Base-by-base conservation (phyloP, 2,888 invertebrate genomes). In the Clistopyga incitator region DNA sequence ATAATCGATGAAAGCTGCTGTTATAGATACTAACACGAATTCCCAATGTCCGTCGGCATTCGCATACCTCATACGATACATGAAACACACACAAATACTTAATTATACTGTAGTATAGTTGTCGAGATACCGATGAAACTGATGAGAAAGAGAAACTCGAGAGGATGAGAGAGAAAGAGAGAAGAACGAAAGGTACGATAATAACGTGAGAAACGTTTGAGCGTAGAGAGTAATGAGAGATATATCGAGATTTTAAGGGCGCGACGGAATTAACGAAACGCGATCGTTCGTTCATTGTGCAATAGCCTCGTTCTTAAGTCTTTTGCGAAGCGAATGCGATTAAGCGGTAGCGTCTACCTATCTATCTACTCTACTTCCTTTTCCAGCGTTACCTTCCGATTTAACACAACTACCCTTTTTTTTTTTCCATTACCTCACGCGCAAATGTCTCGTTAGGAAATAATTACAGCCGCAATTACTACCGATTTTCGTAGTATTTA, bases 261-360 rank as follows among this genome's bases (percentile, higher is more conserved):
- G 64, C 76, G 34, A 61, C 77, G 15, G 47, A 47, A 47, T 59
- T 50, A 38, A 8, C 38, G 10, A n/a, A 77, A 77, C 71, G 56
- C 71, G 87, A 90, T 89, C 86, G 88, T 90, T 89, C 88, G 86
- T 90, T 91, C 87, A 89, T 90, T 90, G 90, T 91, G 91, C 91
- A 91, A 90, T 91, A 90, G 91, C 88, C 88, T 88, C 84, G 75
- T 79, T 82, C 82, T 64, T 64, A 82, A 82, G 82, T 64, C n/a
- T 45, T 59, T 54, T 45, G 56, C 54, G 25, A 47, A 78, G 71
- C 59, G 68, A 59, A 72, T 61, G 6, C 81, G 82, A 29, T 23
- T 42, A 74, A 87, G 88, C 80, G 83, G 84, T 89, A 89, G 87
- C 83, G 84, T 81, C 86, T 78, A 87, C 88, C 86, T 87, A 86